phyloP scores from a whole-genome alignment of 2,888 invertebrate genomes.

The Petrolisthes manimaculis region DNA sequence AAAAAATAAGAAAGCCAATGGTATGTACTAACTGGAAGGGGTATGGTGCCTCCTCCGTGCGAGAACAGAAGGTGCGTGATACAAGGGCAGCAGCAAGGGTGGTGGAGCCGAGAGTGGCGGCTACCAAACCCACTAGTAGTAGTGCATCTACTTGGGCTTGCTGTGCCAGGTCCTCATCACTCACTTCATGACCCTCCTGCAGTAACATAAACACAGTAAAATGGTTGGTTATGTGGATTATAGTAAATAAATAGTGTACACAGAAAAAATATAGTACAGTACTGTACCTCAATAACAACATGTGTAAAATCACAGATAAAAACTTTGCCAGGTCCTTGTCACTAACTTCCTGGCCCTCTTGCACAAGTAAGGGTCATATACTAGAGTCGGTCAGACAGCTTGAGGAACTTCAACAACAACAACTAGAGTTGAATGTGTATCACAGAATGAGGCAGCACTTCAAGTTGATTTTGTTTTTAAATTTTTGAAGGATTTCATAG shows the following conservation, averaged over 20 bases:
- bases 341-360: too few species aligned
- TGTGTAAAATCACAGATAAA: not conserved
- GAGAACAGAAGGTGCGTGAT: conserved; percentile 59
- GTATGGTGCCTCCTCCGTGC: conserved; percentile 40
- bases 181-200: not conserved
- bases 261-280: not conserved
- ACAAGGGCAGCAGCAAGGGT: conserved; percentile 58
- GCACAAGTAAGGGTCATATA: too few species aligned
- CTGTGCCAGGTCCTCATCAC: conserved; percentile 38
- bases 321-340: too few species aligned
- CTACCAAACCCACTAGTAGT: conserved; percentile 60
- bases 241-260: not conserved
- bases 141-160: conserved; percentile 61
- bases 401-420: too few species aligned
- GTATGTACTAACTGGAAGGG: conserved; percentile 27
- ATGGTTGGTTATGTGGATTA: not conserved
- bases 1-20: too few species aligned
- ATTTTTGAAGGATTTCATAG: too few species aligned
- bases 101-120: conserved; percentile 57
- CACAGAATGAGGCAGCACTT: too few species aligned
- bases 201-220: too few species aligned
- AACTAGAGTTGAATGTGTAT: too few species aligned
- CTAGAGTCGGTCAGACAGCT: too few species aligned
- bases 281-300: not conserved
- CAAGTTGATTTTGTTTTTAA: too few species aligned